Evolutionary conservation across 1,140 invertebrate genomes (phyloP).

Genomic region (Scaptomyza hsui): DNA sequence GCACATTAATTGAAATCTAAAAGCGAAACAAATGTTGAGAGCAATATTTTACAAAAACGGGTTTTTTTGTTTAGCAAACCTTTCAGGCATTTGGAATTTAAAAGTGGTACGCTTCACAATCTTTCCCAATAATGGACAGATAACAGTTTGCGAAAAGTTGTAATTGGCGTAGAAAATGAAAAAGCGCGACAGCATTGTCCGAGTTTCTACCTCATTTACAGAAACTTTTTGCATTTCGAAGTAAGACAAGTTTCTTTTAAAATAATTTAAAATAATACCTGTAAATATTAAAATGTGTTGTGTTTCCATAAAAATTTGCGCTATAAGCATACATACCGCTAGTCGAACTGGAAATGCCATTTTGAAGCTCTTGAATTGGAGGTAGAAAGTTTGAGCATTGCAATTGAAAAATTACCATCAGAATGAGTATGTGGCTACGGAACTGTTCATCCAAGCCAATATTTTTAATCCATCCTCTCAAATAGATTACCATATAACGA

Average conservation of each 20-base stretch:
- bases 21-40: too few relatives aligned
- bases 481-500: constrained; percentile 53
- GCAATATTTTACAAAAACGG: neutral
- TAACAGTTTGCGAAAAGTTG: too few relatives aligned
- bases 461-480: constrained; percentile 23
- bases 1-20: neutral
- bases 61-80: neutral
- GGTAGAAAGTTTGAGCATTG: constrained; percentile 31
- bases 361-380: constrained; percentile 18
- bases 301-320: too few relatives aligned
- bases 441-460: neutral
- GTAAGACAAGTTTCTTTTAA: neutral
- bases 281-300: neutral
- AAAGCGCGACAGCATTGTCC: too few relatives aligned
- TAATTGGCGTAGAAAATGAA: too few relatives aligned
- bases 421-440: constrained; percentile 30
- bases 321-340: constrained; percentile 27
- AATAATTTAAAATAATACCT: constrained; percentile 29
- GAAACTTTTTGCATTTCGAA: too few relatives aligned
- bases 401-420: constrained; percentile 48
- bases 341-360: neutral
- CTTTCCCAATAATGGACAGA: too few relatives aligned
- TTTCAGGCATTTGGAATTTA: too few relatives aligned
- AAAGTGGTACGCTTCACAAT: too few relatives aligned
- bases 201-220: too few relatives aligned